Evolutionary conservation across 2,113 vertebrate species (phyloP), one percentile per base, ranked within the genome.

Genomic region (Fulmarus glacialis): DNA sequence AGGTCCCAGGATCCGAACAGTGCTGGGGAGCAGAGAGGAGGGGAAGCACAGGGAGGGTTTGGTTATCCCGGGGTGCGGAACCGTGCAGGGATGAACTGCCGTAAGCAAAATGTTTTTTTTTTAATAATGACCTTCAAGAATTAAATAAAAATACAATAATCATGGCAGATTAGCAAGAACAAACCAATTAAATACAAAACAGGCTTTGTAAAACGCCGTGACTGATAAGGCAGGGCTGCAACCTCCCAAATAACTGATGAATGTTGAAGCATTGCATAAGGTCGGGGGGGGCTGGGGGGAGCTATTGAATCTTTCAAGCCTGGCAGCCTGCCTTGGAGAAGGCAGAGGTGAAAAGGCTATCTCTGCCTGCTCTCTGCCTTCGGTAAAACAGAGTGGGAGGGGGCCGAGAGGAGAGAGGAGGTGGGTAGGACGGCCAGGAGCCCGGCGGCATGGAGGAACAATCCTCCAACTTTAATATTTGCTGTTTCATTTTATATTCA

Each of bases 401-500:
- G 47, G 73, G 55, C 3, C 40, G 29, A 75, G 87, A 55, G 82
- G 77, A 87, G 91, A 56, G 74, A 90, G 81, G 82, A 67, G 56
- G 55, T 64, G 72, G 11, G 52, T 36, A 40, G 92, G 96, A 80
- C 34, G 4, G 90, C 87, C 90, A 42, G 74, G 66, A 53, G 97
- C 98, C 81, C 0, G n/a, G 88, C 98, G 98, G 98, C 98, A 96
- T 4, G 40, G 87, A 27, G 67, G 83, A 97, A 96, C 97, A 97
- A 92, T 97, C 96, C 97, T 98, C 98, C 96, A 95, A 96, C 96
- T 98, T 98, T 97, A 98, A 98, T 98, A 98, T 98, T 83, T 93
- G 97, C 98, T 97, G 97, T 98, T 98, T 97, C 97, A 95, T 97
- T 98, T 97, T 97, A 97, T 98, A 98, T 98, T 98, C 98, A 98